Conservation (phyloP, 1,140 invertebrate genomes). For the Nasonia longicornis region DNA sequence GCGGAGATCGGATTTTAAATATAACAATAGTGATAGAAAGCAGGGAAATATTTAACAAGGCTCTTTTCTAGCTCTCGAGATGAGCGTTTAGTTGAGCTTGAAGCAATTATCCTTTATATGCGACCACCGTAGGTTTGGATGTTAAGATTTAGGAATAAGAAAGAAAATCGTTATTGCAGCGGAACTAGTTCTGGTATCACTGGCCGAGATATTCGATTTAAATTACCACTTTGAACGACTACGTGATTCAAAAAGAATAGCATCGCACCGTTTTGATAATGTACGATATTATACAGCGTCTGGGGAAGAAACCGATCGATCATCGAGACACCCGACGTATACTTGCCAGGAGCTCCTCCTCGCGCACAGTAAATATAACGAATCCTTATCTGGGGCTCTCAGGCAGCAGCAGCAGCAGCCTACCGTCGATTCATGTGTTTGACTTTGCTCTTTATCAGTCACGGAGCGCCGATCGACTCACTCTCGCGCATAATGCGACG, state of each 20-base stretch:
- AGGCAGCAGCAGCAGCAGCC: slow-evolving; percentile 14
- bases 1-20: neutral
- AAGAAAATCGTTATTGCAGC: no score
- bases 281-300: neutral
- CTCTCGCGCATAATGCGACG: slow-evolving; percentile 13
- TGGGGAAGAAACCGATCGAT: neutral
- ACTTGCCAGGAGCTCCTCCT: neutral
- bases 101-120: no score
- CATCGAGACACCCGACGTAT: neutral
- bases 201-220: no score
- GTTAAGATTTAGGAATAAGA: no score
- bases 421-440: slow-evolving; percentile 4
- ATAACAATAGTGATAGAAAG: neutral
- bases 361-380: slow-evolving; percentile 30
- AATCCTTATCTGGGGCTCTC: slow-evolving; percentile 38
- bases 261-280: neutral
- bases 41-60: neutral
- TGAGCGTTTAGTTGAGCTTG: no score
- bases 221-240: no score
- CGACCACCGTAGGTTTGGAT: no score
- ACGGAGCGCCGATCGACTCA: slow-evolving; percentile 4
- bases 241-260: neutral
- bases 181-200: no score
- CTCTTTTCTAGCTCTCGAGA: no score
- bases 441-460: slow-evolving; percentile 42